Base-by-base conservation (phyloP, 2,113 vertebrate species). In the Orientallactaga bullata region DNA sequence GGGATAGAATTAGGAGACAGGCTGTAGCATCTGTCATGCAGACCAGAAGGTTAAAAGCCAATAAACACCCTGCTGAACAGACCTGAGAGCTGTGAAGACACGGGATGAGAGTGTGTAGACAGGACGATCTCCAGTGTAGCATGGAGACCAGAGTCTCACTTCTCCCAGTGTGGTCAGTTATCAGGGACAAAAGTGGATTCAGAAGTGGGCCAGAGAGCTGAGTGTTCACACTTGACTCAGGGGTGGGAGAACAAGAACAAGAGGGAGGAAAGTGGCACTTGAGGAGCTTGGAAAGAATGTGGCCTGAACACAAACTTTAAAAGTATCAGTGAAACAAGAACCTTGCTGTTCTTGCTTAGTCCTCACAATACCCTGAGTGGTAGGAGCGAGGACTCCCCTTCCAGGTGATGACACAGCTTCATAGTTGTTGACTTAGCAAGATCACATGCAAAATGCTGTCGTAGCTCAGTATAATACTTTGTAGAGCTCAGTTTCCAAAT, bases 401-500 rank as follows among this genome's bases (percentile, higher is more conserved):
- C 30, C 4, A 82, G 37, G 30, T n/a, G 73, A 74, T 81, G 85
- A 94, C 92, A 69, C 32, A 84, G 51, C 35, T 86, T 76, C 60
- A 58, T 84, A 89, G 77, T 35, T 61, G 30, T 42, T 83, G 55
- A 47, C 28, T 89, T 77, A 80, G 73, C 37, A 76, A 91, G 74
- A 84, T 89, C 77, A 65, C 21, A 77, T 39, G 76, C 58, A 61
- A 61, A 74, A 24, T 35, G 77, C n/a, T 80, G 72, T 32, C 66
- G 37, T 1, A 51, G 47, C 61, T 93, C 74, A 88, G 28, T 74
- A 28, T 24, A 68, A 74, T 63, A 60, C 66, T 88, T 85, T 69
- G 69, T 30, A 61, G 77, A 73, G 30, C 78, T 51, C 23, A 55
- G 37, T 91, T 96, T 93, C 85, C 88, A 81, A 91, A 58, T 39